These are phyloP conservation scores for Monodelphis domestica DNA, from an alignment of 2,797 vertebrate species.

Conservation along the genomic window DNA sequence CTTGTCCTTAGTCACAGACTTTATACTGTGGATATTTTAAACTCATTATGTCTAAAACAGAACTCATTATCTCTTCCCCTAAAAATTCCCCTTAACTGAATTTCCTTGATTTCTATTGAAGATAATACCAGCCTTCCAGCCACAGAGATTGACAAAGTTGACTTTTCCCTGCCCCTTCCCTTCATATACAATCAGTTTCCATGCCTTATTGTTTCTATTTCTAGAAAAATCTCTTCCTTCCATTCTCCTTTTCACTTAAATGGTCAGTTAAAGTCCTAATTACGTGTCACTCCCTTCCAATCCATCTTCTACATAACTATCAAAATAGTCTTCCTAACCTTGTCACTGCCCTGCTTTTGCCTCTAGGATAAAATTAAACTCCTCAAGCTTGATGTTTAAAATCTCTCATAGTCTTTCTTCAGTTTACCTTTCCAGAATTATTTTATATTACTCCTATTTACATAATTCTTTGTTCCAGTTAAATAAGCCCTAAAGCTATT, in stretches of 20 bases:
- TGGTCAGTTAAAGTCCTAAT: not conserved
- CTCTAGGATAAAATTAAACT: not conserved
- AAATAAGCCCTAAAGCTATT: not conserved
- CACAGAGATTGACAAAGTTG: not conserved
- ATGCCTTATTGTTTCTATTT: not conserved
- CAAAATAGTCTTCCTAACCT: not conserved
- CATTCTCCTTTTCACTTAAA: not conserved
- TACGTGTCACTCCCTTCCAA: not conserved
- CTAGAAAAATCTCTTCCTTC: not conserved
- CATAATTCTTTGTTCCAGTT: not conserved
- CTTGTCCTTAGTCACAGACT: not conserved
- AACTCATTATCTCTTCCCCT: not conserved
- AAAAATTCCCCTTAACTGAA: not conserved
- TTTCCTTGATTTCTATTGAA: not conserved
- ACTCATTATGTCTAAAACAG: not conserved
- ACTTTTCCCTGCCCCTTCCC: not conserved
- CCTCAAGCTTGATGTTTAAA: not conserved
- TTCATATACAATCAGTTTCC: not conserved
- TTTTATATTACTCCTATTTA: not conserved
- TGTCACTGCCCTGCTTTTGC: not conserved
- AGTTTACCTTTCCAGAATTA: not conserved
- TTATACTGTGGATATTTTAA: not conserved
- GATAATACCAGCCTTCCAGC: not conserved
- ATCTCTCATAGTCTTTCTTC: not conserved
- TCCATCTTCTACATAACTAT: not conserved